Conservation (phyloP, 2,113 vertebrate genomes). For the Cinclus mexicanus region DNA sequence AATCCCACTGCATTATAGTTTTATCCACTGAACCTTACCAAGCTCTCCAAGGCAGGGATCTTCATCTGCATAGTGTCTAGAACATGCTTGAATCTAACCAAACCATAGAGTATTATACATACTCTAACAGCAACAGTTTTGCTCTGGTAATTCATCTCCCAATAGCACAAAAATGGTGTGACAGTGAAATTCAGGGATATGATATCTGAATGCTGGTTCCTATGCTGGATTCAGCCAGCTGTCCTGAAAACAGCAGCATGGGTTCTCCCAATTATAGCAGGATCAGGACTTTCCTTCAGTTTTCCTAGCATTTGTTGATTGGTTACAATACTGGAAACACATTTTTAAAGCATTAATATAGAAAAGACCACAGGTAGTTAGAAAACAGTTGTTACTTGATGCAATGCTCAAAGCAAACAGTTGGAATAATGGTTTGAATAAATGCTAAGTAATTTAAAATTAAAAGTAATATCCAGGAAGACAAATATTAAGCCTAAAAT, state of each 20-base stretch:
- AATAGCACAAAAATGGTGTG: background rate
- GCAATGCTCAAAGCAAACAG: background rate
- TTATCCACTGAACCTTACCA: background rate
- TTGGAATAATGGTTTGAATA: background rate
- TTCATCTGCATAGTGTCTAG: background rate
- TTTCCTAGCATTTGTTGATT: background rate
- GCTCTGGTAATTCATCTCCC: background rate
- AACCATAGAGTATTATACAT: background rate
- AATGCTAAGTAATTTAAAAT: background rate
- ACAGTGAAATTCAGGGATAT: background rate
- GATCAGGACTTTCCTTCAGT: background rate
- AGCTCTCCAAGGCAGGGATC: background rate
- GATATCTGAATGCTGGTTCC: background rate
- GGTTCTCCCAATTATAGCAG: background rate
- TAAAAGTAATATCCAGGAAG: background rate
- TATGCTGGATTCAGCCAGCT: background rate
- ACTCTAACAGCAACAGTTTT: background rate
- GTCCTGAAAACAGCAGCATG: background rate
- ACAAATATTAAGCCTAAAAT: background rate
- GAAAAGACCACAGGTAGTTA: background rate
- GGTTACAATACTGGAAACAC: background rate
- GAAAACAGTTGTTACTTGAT: background rate
- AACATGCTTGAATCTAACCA: background rate
- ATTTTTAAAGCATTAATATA: background rate
- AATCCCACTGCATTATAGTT: background rate